Evolutionary conservation across 1,140 invertebrate genomes (phyloP), one percentile per base, ranked within the genome.

Genomic region (Dermatophagoides farinae): DNA sequence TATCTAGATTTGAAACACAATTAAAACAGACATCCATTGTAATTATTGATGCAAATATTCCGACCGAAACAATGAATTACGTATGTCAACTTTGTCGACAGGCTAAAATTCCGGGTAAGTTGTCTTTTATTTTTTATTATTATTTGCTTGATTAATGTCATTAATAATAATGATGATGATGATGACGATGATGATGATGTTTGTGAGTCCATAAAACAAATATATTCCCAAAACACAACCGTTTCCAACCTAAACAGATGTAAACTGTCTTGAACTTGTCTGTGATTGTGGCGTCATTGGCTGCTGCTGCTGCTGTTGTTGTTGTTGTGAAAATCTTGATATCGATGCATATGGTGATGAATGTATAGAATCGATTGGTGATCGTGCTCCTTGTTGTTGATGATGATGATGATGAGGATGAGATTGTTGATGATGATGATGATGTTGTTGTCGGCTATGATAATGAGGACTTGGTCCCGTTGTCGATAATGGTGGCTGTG

Each of bases 31-130:
- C 84, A 0, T 78, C 83, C 6, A 67, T 91, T 12, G 77, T 92
- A 31, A 71, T 88, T 44, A 71, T 91, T 23, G 88, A 92, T 73
- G 85, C 81, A 23, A 92, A 91, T 72, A 71, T 83, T 50, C 77
- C 83, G 14, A 55, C 76, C 49, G 70, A 78, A 31, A 79, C 83
- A 0, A 82, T 91, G 68, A 70, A 77, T 50, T 73, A 75, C 60
- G 70, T 80, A 14, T 68, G 87, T 49, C 68, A 80, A 57, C 66
- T 83, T 8, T 85, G 84, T 40, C 60, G 71, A 6, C 65, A 75
- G 54, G 68, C 78, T 38, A 68, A 77, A 39, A 77, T 82, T 66
- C 84, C 85, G 63, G 71, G 72, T 74, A 68, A 64, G 65, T 65
- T 11, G 25, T n/a, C 37, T 62, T 25, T 47, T 18, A 1, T 61